Conservation (phyloP, 2,797 vertebrate species). For the Chiloscyllium punctatum region DNA sequence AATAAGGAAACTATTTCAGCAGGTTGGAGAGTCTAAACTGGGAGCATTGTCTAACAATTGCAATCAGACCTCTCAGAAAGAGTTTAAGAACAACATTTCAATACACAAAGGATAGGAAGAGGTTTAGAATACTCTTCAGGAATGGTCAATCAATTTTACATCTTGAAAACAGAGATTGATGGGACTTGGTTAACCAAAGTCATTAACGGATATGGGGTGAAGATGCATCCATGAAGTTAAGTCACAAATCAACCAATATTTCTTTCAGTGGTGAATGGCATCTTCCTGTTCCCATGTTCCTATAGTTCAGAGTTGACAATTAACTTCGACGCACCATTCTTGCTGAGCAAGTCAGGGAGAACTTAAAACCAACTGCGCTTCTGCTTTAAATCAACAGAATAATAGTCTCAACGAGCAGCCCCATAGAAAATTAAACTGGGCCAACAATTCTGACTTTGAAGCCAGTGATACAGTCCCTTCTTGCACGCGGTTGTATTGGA, state of each 20-base stretch:
- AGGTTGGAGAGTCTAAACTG: no score
- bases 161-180: no score
- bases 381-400: neutral
- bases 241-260: neutral
- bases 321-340: neutral
- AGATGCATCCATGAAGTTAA: no score
- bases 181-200: no score
- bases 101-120: no score
- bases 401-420: neutral
- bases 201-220: no score
- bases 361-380: neutral
- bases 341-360: neutral
- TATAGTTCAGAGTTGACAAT: neutral
- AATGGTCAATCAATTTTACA: no score
- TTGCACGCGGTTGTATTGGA: neutral
- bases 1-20: no score
- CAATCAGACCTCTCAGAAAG: no score
- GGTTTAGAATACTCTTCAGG: no score
- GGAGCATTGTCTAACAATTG: no score
- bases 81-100: no score
- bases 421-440: neutral
- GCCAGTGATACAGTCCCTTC: neutral
- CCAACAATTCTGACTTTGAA: neutral
- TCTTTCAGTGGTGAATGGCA: neutral
- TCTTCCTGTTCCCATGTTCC: neutral